A percentile compares a stretch with the other conserved stretches of the same genome.
Conservation (phyloP, 2,113 vertebrate genomes). For the Tragelaphus strepsiceros region DNA sequence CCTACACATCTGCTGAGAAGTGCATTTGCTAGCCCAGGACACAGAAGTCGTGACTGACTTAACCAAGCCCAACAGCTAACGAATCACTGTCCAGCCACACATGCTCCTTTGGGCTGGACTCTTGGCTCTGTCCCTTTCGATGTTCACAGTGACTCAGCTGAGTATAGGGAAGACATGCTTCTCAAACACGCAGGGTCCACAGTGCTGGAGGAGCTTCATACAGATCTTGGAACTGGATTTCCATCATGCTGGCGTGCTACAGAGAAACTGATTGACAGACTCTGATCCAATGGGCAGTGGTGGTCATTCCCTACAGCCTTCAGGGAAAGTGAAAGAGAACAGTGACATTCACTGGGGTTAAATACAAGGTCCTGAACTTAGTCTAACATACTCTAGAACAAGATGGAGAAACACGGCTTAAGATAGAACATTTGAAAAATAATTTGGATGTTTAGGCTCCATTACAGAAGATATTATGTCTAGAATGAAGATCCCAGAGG, state of each 20-base stretch:
- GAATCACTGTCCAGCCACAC: not conserved
- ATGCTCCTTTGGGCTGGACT: not conserved
- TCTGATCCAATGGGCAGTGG: not conserved
- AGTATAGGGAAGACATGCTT: not conserved
- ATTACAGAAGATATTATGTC: not conserved
- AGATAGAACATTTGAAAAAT: not conserved
- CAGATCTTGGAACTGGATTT: not conserved
- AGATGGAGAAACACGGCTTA: not conserved
- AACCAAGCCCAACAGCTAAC: not conserved
- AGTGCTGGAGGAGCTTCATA: not conserved
- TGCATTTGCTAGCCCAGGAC: too few relatives aligned
- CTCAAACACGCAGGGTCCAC: not conserved
- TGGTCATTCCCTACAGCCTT: not conserved
- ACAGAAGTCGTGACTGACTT: not conserved
- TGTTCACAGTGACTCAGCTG: not conserved
- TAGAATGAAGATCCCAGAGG: not conserved
- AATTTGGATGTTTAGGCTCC: not conserved
- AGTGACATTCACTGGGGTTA: not conserved
- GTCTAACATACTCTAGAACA: not conserved
- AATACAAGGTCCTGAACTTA: not conserved
- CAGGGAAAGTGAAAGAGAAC: not conserved
- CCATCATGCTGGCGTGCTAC: not conserved
- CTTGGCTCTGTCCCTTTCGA: not conserved
- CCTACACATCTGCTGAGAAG: not conserved
- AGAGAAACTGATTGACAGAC: not conserved